These are phyloP conservation scores for Labia minor DNA, from an alignment of 2,888 invertebrate genomes.

Conservation along the genomic window DNA sequence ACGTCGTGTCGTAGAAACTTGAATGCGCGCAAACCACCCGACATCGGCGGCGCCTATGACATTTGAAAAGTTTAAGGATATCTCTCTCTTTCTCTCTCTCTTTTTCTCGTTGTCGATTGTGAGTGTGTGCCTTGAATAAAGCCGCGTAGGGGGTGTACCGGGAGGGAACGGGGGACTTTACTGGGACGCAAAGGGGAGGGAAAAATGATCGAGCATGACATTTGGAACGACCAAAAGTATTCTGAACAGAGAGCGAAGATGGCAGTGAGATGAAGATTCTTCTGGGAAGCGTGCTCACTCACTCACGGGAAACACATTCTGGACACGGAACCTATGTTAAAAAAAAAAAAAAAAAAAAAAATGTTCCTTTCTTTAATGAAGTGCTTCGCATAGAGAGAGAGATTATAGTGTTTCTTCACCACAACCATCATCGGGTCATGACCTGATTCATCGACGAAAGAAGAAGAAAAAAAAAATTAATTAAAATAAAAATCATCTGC, in stretches of 20 bases:
- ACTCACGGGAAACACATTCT: neutral
- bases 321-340: slow-evolving; percentile 3
- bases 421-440: neutral
- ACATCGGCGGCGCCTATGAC: neutral
- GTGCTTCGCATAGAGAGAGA: too few relatives aligned
- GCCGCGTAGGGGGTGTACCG: neutral
- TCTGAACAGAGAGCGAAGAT: too few relatives aligned
- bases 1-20: neutral
- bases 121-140: neutral
- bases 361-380: too few relatives aligned
- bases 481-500: too few relatives aligned
- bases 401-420: too few relatives aligned
- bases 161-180: too few relatives aligned
- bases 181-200: neutral
- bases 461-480: too few relatives aligned
- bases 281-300: slow-evolving; percentile 13
- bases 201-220: slow-evolving; percentile 13
- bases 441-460: neutral
- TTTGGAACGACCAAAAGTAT: neutral
- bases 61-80: neutral
- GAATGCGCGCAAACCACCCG: neutral
- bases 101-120: neutral
- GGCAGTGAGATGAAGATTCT: neutral
- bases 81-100: neutral
- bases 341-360: too few relatives aligned